These are phyloP conservation scores for Pipistrellus pipistrellus DNA, from an alignment of 2,797 vertebrate genomes.

Conservation along the genomic window DNA sequence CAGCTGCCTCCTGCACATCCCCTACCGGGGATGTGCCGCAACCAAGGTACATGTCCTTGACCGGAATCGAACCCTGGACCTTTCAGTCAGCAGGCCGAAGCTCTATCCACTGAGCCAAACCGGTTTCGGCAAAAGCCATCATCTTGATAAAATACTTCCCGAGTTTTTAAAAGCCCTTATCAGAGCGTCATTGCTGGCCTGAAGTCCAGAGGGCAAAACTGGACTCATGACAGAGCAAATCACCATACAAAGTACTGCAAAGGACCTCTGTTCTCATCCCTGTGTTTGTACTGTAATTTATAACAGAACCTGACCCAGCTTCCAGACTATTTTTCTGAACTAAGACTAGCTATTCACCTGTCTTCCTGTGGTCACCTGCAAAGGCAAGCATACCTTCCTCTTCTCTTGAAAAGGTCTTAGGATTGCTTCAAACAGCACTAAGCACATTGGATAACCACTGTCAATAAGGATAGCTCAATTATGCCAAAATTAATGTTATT, in stretches of 20 bases:
- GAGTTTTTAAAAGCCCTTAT: conserved; percentile 42
- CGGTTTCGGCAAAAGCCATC: too few species aligned
- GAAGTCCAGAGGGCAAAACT: neutral
- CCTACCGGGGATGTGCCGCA: too few species aligned
- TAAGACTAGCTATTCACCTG: neutral
- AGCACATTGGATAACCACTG: neutral
- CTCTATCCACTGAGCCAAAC: too few species aligned
- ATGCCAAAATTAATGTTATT: neutral
- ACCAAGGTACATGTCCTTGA: too few species aligned
- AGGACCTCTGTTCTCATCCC: neutral
- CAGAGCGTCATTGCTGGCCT: neutral
- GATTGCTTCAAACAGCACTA: conserved; percentile 2
- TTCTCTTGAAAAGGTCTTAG: neutral
- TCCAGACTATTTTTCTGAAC: neutral
- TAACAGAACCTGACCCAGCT: neutral
- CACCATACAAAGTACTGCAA: neutral
- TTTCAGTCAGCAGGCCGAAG: too few species aligned
- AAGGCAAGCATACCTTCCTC: neutral
- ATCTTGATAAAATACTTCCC: neutral
- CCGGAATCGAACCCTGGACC: too few species aligned
- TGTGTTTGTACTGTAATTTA: neutral
- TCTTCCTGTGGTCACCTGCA: neutral
- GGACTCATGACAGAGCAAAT: neutral
- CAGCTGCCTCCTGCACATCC: too few species aligned
- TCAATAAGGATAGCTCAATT: neutral